Evolutionary conservation across 2,888 invertebrate genomes (phyloP).

Genomic region (Napeogenes sylphis): DNA sequence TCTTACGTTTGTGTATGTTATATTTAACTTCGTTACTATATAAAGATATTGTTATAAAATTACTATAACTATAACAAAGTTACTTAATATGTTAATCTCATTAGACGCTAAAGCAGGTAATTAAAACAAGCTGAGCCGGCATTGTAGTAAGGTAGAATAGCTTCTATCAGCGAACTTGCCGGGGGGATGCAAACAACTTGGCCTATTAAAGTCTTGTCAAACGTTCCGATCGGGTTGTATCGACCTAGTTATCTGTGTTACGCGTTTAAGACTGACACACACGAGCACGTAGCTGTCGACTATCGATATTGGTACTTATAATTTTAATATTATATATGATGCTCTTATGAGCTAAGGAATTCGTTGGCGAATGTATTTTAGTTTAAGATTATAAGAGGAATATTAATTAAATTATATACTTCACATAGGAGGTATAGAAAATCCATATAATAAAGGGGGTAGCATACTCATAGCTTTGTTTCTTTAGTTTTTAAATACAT

Average conservation of each 20-base stretch:
- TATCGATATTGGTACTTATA: slow-evolving; percentile 10
- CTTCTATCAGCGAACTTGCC: slow-evolving; percentile 20
- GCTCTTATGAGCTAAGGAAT: slow-evolving; percentile 11
- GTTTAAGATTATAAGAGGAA: too few species aligned
- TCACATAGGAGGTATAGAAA: too few species aligned
- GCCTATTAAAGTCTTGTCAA: slow-evolving; percentile 31
- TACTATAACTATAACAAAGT: background rate
- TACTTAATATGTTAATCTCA: slow-evolving; percentile 21
- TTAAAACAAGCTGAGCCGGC: slow-evolving; percentile 24
- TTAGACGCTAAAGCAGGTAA: slow-evolving; percentile 19
- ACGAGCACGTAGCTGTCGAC: background rate
- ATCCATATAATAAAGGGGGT: too few species aligned
- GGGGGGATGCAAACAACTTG: slow-evolving; percentile 30
- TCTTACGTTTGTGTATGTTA: too few species aligned
- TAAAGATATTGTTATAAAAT: background rate
- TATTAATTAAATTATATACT: too few species aligned
- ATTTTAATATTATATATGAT: slow-evolving; percentile 11
- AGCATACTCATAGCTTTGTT: background rate
- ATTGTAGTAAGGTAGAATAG: slow-evolving; percentile 17
- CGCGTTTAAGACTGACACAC: slow-evolving; percentile 10
- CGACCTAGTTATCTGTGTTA: slow-evolving; percentile 11
- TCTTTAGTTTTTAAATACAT: background rate
- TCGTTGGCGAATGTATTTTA: background rate
- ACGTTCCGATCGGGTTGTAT: slow-evolving; percentile 24
- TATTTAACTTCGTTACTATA: too few species aligned